Percentiles rank a stretch among this genome's conserved stretches.
phyloP scores from a whole-genome alignment of 2,888 invertebrate genomes.

The Machimus atricapillus region DNA sequence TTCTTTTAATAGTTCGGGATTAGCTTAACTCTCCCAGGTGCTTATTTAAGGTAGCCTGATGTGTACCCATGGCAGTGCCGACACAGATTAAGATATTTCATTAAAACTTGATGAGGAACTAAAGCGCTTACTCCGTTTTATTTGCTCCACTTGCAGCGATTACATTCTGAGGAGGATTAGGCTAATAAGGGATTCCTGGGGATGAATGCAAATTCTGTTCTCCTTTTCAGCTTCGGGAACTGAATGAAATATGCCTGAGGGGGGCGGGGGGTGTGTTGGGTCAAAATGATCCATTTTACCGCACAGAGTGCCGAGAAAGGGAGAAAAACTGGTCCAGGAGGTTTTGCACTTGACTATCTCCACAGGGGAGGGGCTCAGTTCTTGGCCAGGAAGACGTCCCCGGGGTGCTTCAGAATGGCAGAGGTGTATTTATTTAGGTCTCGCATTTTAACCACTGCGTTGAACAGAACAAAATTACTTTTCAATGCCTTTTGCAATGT shows the following conservation, averaged over 20 bases:
- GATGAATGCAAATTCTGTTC: constrained; percentile 1
- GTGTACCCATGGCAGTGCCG: neutral
- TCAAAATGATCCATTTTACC: neutral
- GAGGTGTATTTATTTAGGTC: neutral
- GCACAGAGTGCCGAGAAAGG: neutral
- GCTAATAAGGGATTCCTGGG: constrained; percentile 20
- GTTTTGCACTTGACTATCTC: neutral
- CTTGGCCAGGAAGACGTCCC: neutral
- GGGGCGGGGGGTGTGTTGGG: neutral
- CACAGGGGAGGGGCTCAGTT: neutral
- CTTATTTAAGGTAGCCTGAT: neutral
- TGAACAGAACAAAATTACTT: neutral
- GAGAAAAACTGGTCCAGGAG: neutral
- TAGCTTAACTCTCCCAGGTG: neutral
- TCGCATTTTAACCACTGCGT: neutral
- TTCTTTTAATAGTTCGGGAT: constrained; percentile 17
- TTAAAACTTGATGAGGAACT: constrained; percentile 20
- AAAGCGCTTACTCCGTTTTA: constrained; percentile 25
- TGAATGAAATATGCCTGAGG: neutral
- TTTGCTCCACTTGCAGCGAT: constrained; percentile 6
- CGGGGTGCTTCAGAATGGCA: neutral
- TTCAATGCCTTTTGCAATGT: neutral
- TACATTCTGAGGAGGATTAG: constrained; percentile 20
- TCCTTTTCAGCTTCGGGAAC: neutral
- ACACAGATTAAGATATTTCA: constrained; percentile 34